These are phyloP conservation scores for Phylloscopus trochilus DNA, from an alignment of 2,113 vertebrate species.

Conservation along the genomic window DNA sequence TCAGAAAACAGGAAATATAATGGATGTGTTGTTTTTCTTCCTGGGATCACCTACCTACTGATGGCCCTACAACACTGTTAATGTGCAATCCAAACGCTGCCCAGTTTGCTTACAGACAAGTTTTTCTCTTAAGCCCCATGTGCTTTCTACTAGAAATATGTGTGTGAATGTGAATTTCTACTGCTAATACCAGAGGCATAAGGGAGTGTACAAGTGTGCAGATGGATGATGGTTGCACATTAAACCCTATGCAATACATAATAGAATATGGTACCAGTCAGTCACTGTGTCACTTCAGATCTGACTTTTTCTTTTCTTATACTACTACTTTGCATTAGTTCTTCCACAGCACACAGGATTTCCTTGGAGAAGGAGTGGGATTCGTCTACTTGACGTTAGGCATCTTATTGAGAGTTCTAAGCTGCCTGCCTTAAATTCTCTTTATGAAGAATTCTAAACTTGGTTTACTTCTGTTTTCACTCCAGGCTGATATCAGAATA, in stretches of 20 bases:
- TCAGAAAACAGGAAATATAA: not conserved
- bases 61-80: not conserved
- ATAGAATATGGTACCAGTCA: not conserved
- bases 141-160: not conserved
- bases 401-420: not conserved
- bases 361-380: not conserved
- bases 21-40: not conserved
- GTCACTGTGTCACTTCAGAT: not conserved
- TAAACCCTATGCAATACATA: not conserved
- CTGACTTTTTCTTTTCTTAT: not conserved
- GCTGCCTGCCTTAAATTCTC: not conserved
- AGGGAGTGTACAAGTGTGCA: not conserved
- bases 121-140: not conserved
- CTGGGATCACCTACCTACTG: not conserved
- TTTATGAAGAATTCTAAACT: not conserved
- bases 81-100: not conserved
- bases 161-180: not conserved
- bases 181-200: not conserved
- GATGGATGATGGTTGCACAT: not conserved
- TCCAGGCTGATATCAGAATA: not conserved
- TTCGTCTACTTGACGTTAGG: accelerated
- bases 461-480: not conserved
- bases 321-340: not conserved
- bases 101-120: not conserved
- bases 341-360: not conserved